Base-by-base conservation (phyloP, 2,113 vertebrate genomes). In the Otolemur garnettii region DNA sequence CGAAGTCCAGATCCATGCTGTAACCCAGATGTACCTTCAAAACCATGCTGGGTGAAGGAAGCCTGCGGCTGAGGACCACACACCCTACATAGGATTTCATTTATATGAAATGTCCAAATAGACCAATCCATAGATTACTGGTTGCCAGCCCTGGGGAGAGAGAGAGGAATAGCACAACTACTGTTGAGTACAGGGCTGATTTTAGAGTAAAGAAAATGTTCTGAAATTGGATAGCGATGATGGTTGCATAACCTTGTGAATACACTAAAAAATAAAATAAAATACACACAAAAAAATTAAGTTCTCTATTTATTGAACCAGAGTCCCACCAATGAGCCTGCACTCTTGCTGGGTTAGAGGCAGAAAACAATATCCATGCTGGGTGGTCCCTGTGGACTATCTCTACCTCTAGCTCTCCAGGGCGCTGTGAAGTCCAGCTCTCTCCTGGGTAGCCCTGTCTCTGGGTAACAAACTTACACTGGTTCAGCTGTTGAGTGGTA, bases 391-490 rank as follows among this genome's bases (percentile, higher is more conserved):
- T 42, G 30, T 24, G 26, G 7, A 60, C 4, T 9, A 33, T 1
- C 14, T 60, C 2, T 1, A 2, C 42, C 50, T 55, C 68, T n/a
- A 28, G 18, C n/a, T 35, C 74, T 42, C 0, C 2, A 1, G 26
- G 1, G 3, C 1, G 14, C 2, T 10, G 22, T 17, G 28, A 12
- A 35, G 14, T 57, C 26, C 28, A 30, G 5, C 28, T n/a, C 11
- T 79, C 26, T 55, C 21, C 19, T 13, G 6, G 15, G 53, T 21
- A 53, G 12, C 22, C 21, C 26, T 0, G 0, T 28, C 13, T 69
- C 42, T 42, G 26, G 91, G 11, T n/a, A 42, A 81, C 26, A 64
- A 38, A 88, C 4, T 75, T 57, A 84, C 1, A 69, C 15, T 11
- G 11, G 68, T 33, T 72, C 33, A 68, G 22, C 80, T 50, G 68